These are phyloP conservation scores for Hesperia comma DNA, from an alignment of 2,888 invertebrate species.

Conservation along the genomic window DNA sequence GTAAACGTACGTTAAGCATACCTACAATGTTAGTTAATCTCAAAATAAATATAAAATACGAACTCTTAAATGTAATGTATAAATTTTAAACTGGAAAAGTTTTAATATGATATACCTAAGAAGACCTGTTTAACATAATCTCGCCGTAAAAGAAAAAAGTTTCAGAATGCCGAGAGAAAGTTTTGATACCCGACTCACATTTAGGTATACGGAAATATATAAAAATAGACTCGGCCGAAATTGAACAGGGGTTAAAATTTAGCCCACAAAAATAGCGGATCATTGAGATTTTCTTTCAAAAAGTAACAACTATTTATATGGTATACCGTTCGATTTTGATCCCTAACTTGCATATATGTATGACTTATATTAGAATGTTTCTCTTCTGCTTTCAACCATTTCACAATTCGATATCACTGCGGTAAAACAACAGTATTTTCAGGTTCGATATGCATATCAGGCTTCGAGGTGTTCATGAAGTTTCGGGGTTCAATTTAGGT, in stretches of 20 bases:
- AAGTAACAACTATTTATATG: slow-evolving; percentile 23
- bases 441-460: slow-evolving; percentile 61
- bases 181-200: slow-evolving; percentile 43
- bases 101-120: not conserved
- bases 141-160: slow-evolving; percentile 32
- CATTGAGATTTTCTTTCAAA: slow-evolving; percentile 40
- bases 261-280: slow-evolving; percentile 63
- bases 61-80: not conserved
- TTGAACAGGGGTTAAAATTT: slow-evolving; percentile 71
- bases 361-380: slow-evolving; percentile 22
- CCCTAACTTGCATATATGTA: not conserved
- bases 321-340: slow-evolving; percentile 5
- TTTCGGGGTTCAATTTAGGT: slow-evolving; percentile 59
- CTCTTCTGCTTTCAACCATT: slow-evolving; percentile 9
- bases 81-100: slow-evolving; percentile 5
- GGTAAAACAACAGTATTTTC: slow-evolving; percentile 52
- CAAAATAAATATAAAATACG: not conserved
- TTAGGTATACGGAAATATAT: slow-evolving; percentile 63
- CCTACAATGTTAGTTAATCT: too few relatives aligned
- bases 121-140: slow-evolving; percentile 40
- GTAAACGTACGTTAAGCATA: not conserved
- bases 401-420: slow-evolving; percentile 46
- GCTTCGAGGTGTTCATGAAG: slow-evolving; percentile 54
- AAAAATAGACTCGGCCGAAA: slow-evolving; percentile 71
- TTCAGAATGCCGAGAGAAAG: slow-evolving; percentile 42